phyloP scores from a whole-genome alignment of 2,888 invertebrate species.

The Apotomis turbidana region DNA sequence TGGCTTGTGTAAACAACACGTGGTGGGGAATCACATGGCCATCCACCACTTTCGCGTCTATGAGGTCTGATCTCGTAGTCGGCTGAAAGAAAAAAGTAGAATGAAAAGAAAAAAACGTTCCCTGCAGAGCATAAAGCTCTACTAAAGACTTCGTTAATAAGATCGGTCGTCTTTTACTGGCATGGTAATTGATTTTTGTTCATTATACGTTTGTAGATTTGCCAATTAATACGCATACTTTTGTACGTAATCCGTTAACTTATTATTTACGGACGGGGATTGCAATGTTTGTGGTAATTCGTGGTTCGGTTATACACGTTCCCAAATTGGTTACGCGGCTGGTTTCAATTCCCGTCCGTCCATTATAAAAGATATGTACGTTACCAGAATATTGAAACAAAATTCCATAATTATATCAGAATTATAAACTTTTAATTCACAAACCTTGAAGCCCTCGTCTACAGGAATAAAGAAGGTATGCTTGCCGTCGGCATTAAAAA shows the following conservation, averaged over 20 bases:
- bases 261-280: neutral
- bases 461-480: conserved; percentile 96
- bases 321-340: neutral
- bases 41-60: conserved; percentile 93
- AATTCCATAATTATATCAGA: conserved; percentile 2
- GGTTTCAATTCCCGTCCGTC: neutral
- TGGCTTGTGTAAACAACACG: conserved; percentile 94
- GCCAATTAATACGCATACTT: too few species aligned
- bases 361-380: neutral
- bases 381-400: too few species aligned
- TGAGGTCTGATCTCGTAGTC: conserved; percentile 87
- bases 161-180: too few species aligned
- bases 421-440: conserved; percentile 14
- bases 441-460: conserved; percentile 94
- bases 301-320: neutral
- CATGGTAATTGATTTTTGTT: too few species aligned
- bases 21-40: conserved; percentile 95
- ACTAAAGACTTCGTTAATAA: too few species aligned
- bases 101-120: neutral
- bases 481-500: conserved; percentile 90
- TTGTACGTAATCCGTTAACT: too few species aligned
- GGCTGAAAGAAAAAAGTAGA: conserved; percentile 72
- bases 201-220: too few species aligned
- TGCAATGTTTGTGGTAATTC: neutral
- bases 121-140: too few species aligned